Evolutionary conservation across 2,888 invertebrate species (phyloP), one percentile per base, ranked within the genome.

Genomic region (Aspidiotus rigidus): DNA sequence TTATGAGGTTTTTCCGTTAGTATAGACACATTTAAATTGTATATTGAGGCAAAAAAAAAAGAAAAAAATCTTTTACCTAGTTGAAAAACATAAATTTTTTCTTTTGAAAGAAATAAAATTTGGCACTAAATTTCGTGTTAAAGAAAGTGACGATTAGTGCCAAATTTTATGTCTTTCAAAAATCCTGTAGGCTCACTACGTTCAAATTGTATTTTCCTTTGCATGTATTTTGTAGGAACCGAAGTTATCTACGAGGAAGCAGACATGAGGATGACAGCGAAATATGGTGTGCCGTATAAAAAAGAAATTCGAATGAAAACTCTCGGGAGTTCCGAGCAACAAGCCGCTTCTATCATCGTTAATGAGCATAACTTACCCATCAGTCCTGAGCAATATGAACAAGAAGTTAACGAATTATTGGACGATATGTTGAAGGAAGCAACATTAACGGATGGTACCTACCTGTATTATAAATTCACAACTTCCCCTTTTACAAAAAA

Each of bases 221-320:
- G 28, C 28, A 28, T 28, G 5, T 28, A 28, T 28, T 28, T 28
- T 28, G 28, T 82, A 91, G 93, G 93, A 79, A 89, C 92, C 1
- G 93, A 93, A 79, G 80, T 80, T 69, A 81, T 90, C 57, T 93
- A 93, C 78, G 87, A 87, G 74, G 83, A 83, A 75, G 86, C 88
- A 75, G 86, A 88, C 74, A 82, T 83, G 72, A 82, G 83, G 74
- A 83, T 90, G 72, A 86, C 87, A 73, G 83, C 83, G 55, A 81
- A 83, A 72, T 90, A 86, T 79, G 89, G 88, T 8, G 88, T 88
- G 75, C 77, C 80, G 54, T 95, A 91, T 79, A 89, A 90, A 0
- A 84, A 85, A 76, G 89, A 91, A 72, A 79, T 92, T 71, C 88
- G 90, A 78, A 83, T 86, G 78, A 86, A 86, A 77, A 80, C 89